Evolutionary conservation across 2,888 invertebrate species (phyloP).

Genomic region (Drosophila nr. perissopoda): DNA sequence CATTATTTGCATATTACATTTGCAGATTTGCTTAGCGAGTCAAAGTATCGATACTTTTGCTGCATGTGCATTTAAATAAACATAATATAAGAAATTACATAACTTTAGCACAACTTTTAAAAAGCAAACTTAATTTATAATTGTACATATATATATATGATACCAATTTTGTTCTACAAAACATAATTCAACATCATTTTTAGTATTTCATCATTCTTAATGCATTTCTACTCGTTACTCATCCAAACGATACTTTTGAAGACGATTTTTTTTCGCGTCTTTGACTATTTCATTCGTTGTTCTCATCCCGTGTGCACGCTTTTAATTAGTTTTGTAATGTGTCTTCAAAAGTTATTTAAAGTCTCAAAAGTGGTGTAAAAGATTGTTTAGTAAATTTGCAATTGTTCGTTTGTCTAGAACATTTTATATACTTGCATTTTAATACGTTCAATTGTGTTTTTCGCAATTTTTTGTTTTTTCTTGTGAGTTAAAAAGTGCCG

Average conservation of each 20-base stretch:
- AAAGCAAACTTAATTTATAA: not conserved
- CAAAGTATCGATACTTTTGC: not conserved
- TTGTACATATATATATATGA: not conserved
- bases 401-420: constrained; percentile 15
- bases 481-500: constrained; percentile 27
- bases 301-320: constrained; percentile 12
- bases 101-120: not conserved
- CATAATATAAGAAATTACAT: not conserved
- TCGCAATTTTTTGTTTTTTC: not conserved
- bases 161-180: not conserved
- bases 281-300: not conserved
- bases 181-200: not conserved
- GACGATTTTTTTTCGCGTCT: not conserved
- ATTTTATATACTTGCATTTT: constrained; percentile 10
- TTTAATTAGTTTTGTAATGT: constrained; percentile 24
- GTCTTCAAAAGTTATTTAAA: constrained; percentile 15
- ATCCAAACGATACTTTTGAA: not conserved
- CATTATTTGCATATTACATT: not conserved
- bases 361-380: constrained; percentile 13
- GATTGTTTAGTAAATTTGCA: constrained; percentile 12
- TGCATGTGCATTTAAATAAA: not conserved
- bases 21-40: not conserved
- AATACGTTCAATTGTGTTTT: constrained; percentile 7
- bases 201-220: not conserved
- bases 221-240: constrained; percentile 9